A percentile compares a stretch with the other conserved stretches of the same genome.
These are phyloP conservation scores for Philypnodon macrostomus DNA, from an alignment of 2,797 vertebrate genomes.

Conservation along the genomic window DNA sequence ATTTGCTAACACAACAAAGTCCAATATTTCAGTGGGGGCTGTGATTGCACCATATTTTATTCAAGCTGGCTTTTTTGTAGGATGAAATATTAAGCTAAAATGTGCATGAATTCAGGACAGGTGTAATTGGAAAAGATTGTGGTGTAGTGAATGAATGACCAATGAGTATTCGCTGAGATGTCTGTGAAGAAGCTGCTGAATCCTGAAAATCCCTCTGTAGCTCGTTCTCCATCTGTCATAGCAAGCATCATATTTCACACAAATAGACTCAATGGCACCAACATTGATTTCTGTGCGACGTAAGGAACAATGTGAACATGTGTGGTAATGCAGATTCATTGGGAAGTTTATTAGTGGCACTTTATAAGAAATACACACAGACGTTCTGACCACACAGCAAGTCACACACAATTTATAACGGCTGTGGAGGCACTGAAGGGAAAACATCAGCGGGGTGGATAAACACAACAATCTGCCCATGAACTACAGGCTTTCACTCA, in stretches of 20 bases:
- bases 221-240: constrained; percentile 1
- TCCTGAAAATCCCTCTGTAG: background rate
- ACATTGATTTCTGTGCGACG: background rate
- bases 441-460: no score
- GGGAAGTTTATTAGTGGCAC: no score
- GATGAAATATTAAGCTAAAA: constrained; percentile 5
- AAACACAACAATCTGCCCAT: no score
- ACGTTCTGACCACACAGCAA: no score
- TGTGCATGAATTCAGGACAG: constrained; percentile 5
- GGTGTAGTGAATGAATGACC: constrained; percentile 1
- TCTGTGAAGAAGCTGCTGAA: background rate
- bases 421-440: no score
- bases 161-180: background rate
- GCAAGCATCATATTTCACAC: constrained; percentile 3
- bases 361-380: no score
- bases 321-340: no score
- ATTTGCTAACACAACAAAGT: constrained; percentile 20
- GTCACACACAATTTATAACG: no score
- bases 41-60: constrained; percentile 13
- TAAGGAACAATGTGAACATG: background rate
- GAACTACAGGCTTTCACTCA: no score
- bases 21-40: constrained; percentile 23
- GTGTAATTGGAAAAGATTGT: constrained; percentile 9
- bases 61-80: constrained; percentile 11
- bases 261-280: constrained; percentile 1